Percentiles rank a stretch among this genome's conserved stretches.
Evolutionary conservation across 1,140 invertebrate genomes (phyloP).

Genomic region (Acromyrmex heyeri): DNA sequence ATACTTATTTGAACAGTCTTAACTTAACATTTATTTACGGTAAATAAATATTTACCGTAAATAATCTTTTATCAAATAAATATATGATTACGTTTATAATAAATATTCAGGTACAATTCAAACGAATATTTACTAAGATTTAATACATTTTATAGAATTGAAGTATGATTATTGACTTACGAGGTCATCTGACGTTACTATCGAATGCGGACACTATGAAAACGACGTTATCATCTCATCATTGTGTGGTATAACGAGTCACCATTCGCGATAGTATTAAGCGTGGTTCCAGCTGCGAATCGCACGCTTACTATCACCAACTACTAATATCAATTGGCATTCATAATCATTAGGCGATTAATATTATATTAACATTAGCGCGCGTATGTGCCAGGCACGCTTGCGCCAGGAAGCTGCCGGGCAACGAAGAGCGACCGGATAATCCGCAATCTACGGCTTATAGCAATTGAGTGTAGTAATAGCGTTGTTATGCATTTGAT

Average conservation of each 20-base stretch:
- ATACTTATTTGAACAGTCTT: too few relatives aligned
- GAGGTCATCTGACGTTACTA: not conserved
- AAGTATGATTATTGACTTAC: not conserved
- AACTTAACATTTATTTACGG: too few relatives aligned
- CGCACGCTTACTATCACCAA: constrained; percentile 27
- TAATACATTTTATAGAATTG: not conserved
- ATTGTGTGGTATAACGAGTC: not conserved
- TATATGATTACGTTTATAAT: too few relatives aligned
- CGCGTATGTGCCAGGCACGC: not conserved
- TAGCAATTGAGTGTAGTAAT: constrained; percentile 77
- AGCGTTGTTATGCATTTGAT: constrained; percentile 79
- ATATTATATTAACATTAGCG: constrained; percentile 75
- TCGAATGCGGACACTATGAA: constrained; percentile 3
- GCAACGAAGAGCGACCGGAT: constrained; percentile 19
- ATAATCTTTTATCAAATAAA: too few relatives aligned
- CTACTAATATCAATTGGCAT: constrained; percentile 79
- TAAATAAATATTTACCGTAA: too few relatives aligned
- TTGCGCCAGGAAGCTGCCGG: constrained; percentile 12
- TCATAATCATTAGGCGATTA: constrained; percentile 79
- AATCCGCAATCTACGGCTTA: constrained; percentile 79
- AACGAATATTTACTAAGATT: too few relatives aligned
- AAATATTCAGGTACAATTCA: too few relatives aligned
- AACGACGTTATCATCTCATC: constrained; percentile 13
- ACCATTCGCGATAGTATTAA: constrained; percentile 40
- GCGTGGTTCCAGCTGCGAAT: constrained; percentile 49